Evolutionary conservation across 2,113 vertebrate species (phyloP), one percentile per base, ranked within the genome.

Genomic region (Phrynosoma blainvillii): DNA sequence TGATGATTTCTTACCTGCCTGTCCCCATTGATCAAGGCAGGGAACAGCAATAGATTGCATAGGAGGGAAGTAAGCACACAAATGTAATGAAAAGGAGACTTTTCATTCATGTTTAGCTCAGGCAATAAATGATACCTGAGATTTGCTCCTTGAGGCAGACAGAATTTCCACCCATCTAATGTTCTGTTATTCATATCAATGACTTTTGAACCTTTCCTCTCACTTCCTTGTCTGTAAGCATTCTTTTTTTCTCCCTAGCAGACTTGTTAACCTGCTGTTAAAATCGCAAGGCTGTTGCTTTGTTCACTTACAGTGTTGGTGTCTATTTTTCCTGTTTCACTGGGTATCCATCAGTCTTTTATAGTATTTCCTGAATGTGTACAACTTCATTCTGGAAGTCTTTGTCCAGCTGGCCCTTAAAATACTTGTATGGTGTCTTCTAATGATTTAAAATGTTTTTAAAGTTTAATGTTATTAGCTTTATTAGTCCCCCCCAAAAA

Each of bases 281-380:
- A 11, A 56, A 27, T 23, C 79, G 73, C 81, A 78, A 42, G 84
- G 82, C 0, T 88, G 86, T 77, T 71, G 8, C 79, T 91, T 77
- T 74, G 87, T 8, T 87, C 77, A 86, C 82, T 82, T 79, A 42
- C 62, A 66, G 68, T 30, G 27, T 71, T 71, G 25, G 4, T 87
- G 90, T 54, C 90, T 91, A 78, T 90, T 80, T 70, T 66, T 59
- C 66, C 47, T 88, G 2, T 0, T 86, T 92, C 89, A 71, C 59
- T 89, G 0, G 21, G 92, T 77, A 68, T 12, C 18, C 32, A 88
- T 1, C 78, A 91, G 75, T 1, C 83, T 92, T 56, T 84, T 70
- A 54, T 86, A 79, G 68, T 82, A 47, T 10, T 18, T 87, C 86
- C 54, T 87, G 79, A 13, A 1, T 25, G 21, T 82, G 78, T 77